Evolutionary conservation across 1,140 invertebrate species (phyloP).

Genomic region (Mercenaria mercenaria): DNA sequence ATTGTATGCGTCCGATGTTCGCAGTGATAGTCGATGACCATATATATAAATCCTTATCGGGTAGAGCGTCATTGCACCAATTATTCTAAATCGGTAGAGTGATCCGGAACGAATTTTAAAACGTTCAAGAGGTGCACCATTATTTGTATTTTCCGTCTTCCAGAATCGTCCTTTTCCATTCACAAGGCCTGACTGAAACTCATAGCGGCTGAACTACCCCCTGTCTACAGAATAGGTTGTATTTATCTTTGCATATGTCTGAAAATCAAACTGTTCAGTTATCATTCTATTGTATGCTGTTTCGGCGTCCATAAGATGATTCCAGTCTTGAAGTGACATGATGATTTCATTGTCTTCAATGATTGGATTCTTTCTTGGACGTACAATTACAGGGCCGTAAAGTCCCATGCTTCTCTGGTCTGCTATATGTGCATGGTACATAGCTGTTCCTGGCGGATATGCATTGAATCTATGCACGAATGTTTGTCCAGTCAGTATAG

Average conservation of each 20-base stretch:
- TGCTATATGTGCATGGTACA: constrained; percentile 83
- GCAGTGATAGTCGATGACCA: constrained; percentile 92
- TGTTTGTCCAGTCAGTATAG: constrained; percentile 93
- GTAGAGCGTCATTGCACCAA: constrained; percentile 74
- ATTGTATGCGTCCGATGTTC: constrained; percentile 93
- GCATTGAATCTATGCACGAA: constrained; percentile 91
- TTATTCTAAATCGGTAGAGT: constrained; percentile 76
- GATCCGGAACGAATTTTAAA: constrained; percentile 64
- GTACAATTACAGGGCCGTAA: constrained; percentile 76
- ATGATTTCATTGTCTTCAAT: constrained; percentile 55
- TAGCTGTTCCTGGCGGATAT: constrained; percentile 76
- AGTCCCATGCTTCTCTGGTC: constrained; percentile 78
- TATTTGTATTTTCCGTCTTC: constrained; percentile 30
- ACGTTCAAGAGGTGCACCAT: constrained; percentile 65
- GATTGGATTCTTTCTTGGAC: neutral
- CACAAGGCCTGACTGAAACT: constrained; percentile 75
- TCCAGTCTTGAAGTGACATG: constrained; percentile 73
- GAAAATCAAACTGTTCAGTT: constrained; percentile 47
- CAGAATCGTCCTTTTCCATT: constrained; percentile 77
- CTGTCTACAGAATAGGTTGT: constrained; percentile 50
- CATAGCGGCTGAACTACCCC: constrained; percentile 64
- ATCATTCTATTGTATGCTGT: constrained; percentile 70
- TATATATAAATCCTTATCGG: constrained; percentile 90
- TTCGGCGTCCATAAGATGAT: constrained; percentile 72
- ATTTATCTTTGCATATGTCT: neutral